Evolutionary conservation across 2,888 invertebrate species (phyloP).

Genomic region (Timema cristinae): DNA sequence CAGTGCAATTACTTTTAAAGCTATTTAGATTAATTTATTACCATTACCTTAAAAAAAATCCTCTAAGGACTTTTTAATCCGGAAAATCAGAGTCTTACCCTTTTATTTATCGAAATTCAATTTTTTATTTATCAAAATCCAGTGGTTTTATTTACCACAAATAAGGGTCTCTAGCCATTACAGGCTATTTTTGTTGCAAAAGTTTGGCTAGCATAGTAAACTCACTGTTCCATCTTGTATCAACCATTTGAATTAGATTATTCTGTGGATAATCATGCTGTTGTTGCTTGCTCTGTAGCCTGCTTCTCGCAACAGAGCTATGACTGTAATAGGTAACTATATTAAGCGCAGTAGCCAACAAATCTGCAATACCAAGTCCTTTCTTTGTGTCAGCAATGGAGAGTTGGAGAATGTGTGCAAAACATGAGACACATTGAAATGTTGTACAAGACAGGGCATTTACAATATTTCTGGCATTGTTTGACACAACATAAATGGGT

Average conservation of each 20-base stretch:
- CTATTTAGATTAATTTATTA: no score
- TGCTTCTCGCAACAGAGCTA: not conserved
- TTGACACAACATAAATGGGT: not conserved
- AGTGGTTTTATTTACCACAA: no score
- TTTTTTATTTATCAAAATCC: no score
- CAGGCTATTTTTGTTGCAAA: constrained; percentile 9
- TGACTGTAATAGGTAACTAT: not conserved
- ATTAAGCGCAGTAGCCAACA: not conserved
- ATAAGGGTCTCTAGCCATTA: no score
- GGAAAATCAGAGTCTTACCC: no score
- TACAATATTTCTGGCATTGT: not conserved
- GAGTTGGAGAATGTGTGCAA: not conserved
- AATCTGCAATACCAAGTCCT: not conserved
- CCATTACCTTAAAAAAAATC: no score
- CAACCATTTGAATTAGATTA: constrained; percentile 2
- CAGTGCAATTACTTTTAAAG: no score
- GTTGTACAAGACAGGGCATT: not conserved
- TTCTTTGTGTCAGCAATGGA: not conserved
- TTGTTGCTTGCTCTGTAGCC: not conserved
- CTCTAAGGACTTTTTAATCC: no score
- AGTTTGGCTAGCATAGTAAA: not conserved
- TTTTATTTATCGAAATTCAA: no score
- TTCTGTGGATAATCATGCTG: constrained; percentile 1
- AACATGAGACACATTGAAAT: not conserved
- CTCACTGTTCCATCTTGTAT: constrained; percentile 2